phyloP scores from a whole-genome alignment of 2,888 invertebrate genomes.

The Cryptosula pallasiana region DNA sequence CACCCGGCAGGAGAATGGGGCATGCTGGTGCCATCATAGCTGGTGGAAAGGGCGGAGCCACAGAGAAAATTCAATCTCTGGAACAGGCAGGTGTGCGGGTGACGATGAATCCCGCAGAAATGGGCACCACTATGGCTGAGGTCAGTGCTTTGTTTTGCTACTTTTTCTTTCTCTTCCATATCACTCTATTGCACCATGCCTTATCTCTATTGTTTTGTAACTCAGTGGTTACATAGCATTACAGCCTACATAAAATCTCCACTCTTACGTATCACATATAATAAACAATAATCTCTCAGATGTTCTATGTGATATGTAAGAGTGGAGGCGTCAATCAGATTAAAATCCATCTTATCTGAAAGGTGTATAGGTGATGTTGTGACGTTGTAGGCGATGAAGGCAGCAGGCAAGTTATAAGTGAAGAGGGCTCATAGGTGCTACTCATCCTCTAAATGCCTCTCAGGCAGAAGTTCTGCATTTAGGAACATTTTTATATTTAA shows the following conservation, averaged over 20 bases:
- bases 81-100: constrained; percentile 82
- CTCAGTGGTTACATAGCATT: no score
- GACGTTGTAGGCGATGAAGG: constrained; percentile 29
- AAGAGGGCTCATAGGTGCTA: background rate
- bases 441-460: background rate
- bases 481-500: background rate
- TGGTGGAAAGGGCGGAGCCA: constrained; percentile 95
- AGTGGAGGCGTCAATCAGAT: no score
- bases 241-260: no score
- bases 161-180: no score
- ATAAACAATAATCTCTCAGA: no score
- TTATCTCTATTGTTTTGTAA: no score
- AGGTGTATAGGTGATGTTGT: no score
- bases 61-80: constrained; percentile 93
- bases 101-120: constrained; percentile 89
- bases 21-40: constrained; percentile 99
- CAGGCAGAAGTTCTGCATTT: background rate
- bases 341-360: no score
- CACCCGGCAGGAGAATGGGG: constrained; percentile 96
- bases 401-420: constrained; percentile 28
- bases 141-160: no score
- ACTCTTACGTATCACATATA: no score
- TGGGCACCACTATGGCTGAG: constrained; percentile 76
- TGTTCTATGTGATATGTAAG: no score
- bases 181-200: no score